Conservation (phyloP, 2,113 vertebrate genomes). For the Heterocephalus glaber region DNA sequence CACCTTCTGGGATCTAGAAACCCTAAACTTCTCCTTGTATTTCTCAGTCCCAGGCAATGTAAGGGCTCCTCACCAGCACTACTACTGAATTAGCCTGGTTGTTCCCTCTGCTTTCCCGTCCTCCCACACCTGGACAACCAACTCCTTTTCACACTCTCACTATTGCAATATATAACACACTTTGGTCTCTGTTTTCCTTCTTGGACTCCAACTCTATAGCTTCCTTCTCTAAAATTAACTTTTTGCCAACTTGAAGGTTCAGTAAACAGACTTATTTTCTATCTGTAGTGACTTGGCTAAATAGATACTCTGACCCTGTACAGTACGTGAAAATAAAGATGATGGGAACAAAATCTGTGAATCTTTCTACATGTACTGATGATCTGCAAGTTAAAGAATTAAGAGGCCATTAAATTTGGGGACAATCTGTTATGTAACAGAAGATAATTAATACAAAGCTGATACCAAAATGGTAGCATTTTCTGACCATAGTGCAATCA, state of each 20-base stretch:
- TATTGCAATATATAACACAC: not conserved
- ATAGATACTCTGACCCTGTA: not conserved
- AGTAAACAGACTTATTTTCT: not conserved
- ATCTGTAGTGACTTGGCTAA: not conserved
- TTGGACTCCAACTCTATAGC: not conserved
- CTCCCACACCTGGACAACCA: not conserved
- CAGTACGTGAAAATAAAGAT: not conserved
- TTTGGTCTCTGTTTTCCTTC: not conserved
- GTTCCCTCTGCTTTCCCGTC: not conserved
- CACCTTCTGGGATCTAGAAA: not conserved
- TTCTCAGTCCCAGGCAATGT: not conserved
- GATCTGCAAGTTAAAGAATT: not conserved
- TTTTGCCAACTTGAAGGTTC: not conserved
- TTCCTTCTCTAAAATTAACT: conserved; percentile 8
- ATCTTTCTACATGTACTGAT: not conserved
- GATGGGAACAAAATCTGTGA: not conserved
- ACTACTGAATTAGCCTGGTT: not conserved
- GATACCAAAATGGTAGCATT: not conserved
- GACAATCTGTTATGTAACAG: not conserved
- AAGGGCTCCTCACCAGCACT: not conserved
- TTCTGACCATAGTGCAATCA: not conserved
- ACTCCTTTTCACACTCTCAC: not conserved
- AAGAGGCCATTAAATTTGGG: not conserved
- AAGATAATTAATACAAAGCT: not conserved
- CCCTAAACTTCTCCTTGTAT: not conserved